These are phyloP conservation scores for Eremobia ochroleuca DNA, from an alignment of 2,888 invertebrate species.

Conservation along the genomic window DNA sequence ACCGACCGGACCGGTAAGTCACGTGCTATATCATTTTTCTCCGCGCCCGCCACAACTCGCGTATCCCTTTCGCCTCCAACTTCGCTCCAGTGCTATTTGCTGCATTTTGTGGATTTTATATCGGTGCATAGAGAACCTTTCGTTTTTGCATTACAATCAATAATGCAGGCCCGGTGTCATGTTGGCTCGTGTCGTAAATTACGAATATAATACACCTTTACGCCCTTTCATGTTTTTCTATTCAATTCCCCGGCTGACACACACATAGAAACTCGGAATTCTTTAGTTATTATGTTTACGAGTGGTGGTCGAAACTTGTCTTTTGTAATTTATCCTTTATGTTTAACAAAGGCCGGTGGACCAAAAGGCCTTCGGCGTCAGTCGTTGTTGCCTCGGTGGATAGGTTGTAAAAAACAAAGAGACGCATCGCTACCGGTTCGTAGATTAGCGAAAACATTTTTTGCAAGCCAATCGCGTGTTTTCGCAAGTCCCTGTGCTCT, in stretches of 20 bases:
- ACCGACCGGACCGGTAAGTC: constrained; percentile 90
- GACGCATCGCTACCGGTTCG: constrained; percentile 81
- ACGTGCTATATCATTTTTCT: constrained; percentile 82
- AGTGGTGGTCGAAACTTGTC: constrained; percentile 84
- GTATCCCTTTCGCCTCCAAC: constrained; percentile 55
- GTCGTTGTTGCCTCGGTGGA: constrained; percentile 76
- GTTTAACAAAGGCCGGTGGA: constrained; percentile 84
- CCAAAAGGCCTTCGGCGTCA: constrained; percentile 84
- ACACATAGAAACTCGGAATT: constrained; percentile 78
- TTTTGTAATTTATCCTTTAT: constrained; percentile 89
- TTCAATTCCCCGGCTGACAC: constrained; percentile 80
- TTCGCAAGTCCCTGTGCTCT: constrained; percentile 75
- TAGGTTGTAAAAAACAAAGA: constrained; percentile 81
- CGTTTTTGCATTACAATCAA: constrained; percentile 83
- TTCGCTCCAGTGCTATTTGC: constrained; percentile 60
- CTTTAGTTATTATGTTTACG: constrained; percentile 88
- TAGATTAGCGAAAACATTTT: constrained; percentile 87
- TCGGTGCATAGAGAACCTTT: constrained; percentile 74
- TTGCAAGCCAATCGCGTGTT: constrained; percentile 88
- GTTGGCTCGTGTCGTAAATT: constrained; percentile 84
- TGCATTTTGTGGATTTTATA: constrained; percentile 77
- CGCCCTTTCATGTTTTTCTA: constrained; percentile 85
- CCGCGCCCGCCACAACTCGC: constrained; percentile 67
- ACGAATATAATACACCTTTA: constrained; percentile 88
- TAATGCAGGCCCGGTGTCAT: constrained; percentile 83